Evolutionary conservation across 2,797 vertebrate genomes (phyloP).

Genomic region (Limnodromus scolopaceus): DNA sequence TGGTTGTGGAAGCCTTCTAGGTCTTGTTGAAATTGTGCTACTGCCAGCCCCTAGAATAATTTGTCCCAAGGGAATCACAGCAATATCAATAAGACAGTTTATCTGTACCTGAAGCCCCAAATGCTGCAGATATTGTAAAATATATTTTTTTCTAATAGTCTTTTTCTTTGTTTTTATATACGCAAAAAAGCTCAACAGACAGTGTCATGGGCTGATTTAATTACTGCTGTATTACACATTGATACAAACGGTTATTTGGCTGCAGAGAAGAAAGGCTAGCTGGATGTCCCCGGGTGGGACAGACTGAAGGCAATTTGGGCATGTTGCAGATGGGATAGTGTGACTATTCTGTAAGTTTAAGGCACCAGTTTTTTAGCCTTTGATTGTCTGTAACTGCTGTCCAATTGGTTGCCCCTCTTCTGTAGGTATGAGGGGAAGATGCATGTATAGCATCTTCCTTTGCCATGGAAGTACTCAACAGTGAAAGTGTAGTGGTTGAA

Average conservation of each 20-base stretch:
- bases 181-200: background rate
- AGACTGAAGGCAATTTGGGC: background rate
- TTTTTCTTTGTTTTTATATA: background rate
- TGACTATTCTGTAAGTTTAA: background rate
- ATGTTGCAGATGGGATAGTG: background rate
- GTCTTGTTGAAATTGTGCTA: slow-evolving; percentile 3
- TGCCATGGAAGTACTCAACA: background rate
- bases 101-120: background rate
- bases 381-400: background rate
- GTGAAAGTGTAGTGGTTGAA: background rate
- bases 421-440: background rate
- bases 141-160: background rate
- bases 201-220: background rate
- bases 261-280: background rate
- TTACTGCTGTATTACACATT: background rate
- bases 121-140: background rate
- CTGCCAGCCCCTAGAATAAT: background rate
- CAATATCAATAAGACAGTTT: background rate
- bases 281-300: background rate
- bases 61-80: background rate
- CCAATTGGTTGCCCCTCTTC: background rate
- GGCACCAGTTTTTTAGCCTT: background rate
- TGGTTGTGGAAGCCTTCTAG: background rate
- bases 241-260: background rate
- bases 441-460: accelerated